phyloP scores from a whole-genome alignment of 2,888 invertebrate species.

The Octodonta nipae region DNA sequence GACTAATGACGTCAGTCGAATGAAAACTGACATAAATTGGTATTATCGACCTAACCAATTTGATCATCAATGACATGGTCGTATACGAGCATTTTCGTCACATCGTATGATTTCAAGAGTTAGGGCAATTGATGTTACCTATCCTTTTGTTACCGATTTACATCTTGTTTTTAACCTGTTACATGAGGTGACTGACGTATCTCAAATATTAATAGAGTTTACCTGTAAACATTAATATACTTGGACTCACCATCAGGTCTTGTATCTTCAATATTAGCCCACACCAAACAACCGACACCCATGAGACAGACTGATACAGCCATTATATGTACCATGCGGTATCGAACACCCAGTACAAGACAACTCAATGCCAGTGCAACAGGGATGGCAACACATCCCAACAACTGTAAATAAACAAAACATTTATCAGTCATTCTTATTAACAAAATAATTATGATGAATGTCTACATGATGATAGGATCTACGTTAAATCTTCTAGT shows the following conservation, averaged over 20 bases:
- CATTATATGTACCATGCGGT: conserved; percentile 60
- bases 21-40: too few relatives aligned
- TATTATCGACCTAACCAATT: too few relatives aligned
- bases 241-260: conserved; percentile 43
- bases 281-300: conserved; percentile 71
- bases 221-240: conserved; percentile 1
- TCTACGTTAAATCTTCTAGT: too few relatives aligned
- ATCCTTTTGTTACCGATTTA: too few relatives aligned
- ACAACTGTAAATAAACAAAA: conserved; percentile 46
- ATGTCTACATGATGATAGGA: not conserved
- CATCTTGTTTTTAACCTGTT: too few relatives aligned
- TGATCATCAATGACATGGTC: too few relatives aligned
- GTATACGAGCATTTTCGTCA: too few relatives aligned
- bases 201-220: not conserved
- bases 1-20: too few relatives aligned
- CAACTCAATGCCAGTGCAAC: conserved; percentile 66
- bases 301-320: conserved; percentile 68
- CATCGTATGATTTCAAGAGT: too few relatives aligned
- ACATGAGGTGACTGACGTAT: too few relatives aligned
- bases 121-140: too few relatives aligned
- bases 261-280: conserved; percentile 65
- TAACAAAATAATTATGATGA: not conserved
- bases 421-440: not conserved
- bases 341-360: conserved; percentile 60
- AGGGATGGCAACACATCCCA: conserved; percentile 76